Conservation (phyloP, 2,888 invertebrate genomes). For the Gari tellinella region DNA sequence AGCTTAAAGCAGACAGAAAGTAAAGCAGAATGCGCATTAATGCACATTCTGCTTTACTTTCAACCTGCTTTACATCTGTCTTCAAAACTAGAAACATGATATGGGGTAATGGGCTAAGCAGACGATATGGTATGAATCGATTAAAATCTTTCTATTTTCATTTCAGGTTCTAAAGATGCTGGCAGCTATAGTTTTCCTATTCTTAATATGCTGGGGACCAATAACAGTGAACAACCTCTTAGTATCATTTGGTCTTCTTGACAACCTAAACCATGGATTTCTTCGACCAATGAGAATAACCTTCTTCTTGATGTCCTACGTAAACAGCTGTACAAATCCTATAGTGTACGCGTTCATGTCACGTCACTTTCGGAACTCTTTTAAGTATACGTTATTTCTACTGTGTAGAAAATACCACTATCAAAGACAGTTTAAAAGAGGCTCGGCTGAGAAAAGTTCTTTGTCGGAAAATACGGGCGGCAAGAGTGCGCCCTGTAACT, state of each 20-base stretch:
- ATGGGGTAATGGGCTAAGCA: too few species aligned
- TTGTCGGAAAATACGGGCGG: too few species aligned
- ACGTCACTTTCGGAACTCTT: constrained; percentile 87
- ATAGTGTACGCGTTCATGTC: constrained; percentile 91
- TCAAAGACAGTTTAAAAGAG: too few species aligned
- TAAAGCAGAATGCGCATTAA: too few species aligned
- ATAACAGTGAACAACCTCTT: constrained; percentile 88
- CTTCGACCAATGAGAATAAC: constrained; percentile 88
- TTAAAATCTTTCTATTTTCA: too few species aligned
- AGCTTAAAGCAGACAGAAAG: too few species aligned
- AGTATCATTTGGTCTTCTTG: constrained; percentile 87
- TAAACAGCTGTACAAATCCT: constrained; percentile 91
- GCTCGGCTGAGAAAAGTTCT: too few species aligned
- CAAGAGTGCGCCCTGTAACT: too few species aligned
- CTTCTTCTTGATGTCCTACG: constrained; percentile 89
- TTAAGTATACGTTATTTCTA: constrained; percentile 73
- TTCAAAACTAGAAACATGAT: too few species aligned
- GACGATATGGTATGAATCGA: too few species aligned
- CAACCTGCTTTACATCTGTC: too few species aligned
- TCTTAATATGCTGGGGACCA: constrained; percentile 90
- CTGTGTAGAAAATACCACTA: constrained; percentile 55
- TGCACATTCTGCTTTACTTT: too few species aligned
- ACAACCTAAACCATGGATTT: constrained; percentile 85
- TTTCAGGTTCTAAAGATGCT: constrained; percentile 90
- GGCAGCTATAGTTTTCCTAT: constrained; percentile 89